phyloP scores from a whole-genome alignment of 2,888 invertebrate genomes.

The Operophtera brumata region DNA sequence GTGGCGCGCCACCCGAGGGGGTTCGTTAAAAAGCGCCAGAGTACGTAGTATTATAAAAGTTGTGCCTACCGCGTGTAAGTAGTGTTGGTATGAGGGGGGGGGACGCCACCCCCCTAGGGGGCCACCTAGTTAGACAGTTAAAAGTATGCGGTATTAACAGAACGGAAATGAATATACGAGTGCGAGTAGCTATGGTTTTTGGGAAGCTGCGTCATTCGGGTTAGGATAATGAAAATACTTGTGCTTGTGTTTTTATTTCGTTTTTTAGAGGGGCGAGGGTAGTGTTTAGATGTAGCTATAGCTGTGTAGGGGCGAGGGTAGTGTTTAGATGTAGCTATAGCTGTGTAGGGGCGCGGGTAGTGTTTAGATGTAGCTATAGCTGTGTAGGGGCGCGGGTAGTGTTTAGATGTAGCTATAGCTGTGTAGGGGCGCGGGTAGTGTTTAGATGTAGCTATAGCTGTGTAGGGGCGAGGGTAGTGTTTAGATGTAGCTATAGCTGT shows the following conservation, averaged over 20 bases:
- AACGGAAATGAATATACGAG: slow-evolving; percentile 81
- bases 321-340: slow-evolving; percentile 28
- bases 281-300: slow-evolving; percentile 29
- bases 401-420: slow-evolving; percentile 25
- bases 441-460: slow-evolving; percentile 24
- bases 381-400: slow-evolving; percentile 31
- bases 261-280: slow-evolving; percentile 40
- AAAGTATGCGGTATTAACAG: slow-evolving; percentile 81
- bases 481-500: slow-evolving; percentile 23
- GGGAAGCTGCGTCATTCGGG: slow-evolving; percentile 73
- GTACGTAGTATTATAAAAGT: slow-evolving; percentile 81
- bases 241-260: slow-evolving; percentile 55
- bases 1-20: slow-evolving; percentile 68
- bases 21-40: slow-evolving; percentile 80
- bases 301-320: slow-evolving; percentile 25
- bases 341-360: slow-evolving; percentile 29
- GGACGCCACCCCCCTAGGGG: slow-evolving; percentile 41
- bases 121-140: slow-evolving; percentile 80
- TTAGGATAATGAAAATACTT: slow-evolving; percentile 79
- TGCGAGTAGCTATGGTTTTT: slow-evolving; percentile 73
- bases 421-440: slow-evolving; percentile 32
- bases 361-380: slow-evolving; percentile 27
- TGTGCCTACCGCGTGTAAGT: slow-evolving; percentile 80
- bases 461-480: slow-evolving; percentile 32
- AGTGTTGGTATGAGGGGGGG: slow-evolving; percentile 62